phyloP scores from a whole-genome alignment of 1,140 invertebrate genomes.

The Sipha flava region DNA sequence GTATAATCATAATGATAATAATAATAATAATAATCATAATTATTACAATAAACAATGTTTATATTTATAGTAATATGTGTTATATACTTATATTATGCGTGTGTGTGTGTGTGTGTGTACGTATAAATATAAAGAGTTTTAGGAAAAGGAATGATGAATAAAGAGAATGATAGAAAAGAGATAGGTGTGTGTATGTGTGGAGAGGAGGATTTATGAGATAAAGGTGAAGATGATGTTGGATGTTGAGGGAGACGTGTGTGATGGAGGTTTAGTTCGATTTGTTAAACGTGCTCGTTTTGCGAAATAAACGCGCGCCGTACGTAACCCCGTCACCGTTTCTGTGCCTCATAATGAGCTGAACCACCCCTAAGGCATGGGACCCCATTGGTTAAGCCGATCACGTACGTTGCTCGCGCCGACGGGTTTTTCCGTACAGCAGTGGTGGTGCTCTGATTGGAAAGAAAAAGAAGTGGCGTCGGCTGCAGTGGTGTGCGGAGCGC shows the following conservation, averaged over 20 bases:
- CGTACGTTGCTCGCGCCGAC: neutral
- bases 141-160: no score
- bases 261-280: slow-evolving; percentile 24
- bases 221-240: no score
- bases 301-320: slow-evolving; percentile 6
- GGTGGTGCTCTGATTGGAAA: slow-evolving; percentile 14
- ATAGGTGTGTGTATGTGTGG: no score
- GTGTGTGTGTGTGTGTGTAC: no score
- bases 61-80: no score
- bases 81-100: no score
- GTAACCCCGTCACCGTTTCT: neutral
- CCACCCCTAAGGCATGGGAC: neutral
- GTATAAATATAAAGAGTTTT: no score
- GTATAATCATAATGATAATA: no score
- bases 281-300: slow-evolving; percentile 31
- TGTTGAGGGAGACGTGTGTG: neutral
- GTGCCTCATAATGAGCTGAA: neutral
- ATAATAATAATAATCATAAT: no score
- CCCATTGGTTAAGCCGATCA: neutral
- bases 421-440: neutral
- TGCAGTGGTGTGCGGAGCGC: neutral
- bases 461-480: neutral
- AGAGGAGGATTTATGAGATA: no score
- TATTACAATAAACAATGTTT: no score
- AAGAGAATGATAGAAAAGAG: no score